Evolutionary conservation across 1,140 invertebrate genomes (phyloP).

Genomic region (Grapholita molesta): DNA sequence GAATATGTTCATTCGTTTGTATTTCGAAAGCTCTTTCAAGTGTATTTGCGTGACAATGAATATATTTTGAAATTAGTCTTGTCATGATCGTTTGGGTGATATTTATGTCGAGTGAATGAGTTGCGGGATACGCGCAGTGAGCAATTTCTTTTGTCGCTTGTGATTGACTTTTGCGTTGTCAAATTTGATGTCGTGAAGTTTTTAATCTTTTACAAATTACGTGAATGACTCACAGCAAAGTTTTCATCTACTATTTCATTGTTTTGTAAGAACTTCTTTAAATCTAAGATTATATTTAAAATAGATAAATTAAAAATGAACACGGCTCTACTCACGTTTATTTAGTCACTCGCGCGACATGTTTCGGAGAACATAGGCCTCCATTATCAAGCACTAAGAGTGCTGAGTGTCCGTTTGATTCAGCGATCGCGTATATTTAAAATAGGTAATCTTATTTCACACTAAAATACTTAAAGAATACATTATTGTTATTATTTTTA

Average conservation of each 20-base stretch:
- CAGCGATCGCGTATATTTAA: no score
- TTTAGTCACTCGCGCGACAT: no score
- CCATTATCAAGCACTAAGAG: no score
- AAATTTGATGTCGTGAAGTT: background rate
- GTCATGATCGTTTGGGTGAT: conserved; percentile 33
- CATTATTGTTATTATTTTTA: no score
- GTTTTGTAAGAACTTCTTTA: no score
- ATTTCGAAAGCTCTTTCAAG: conserved; percentile 38
- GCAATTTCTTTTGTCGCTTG: conserved; percentile 1
- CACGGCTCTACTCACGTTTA: no score
- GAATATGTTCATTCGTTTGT: conserved; percentile 6
- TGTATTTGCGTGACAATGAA: conserved; percentile 37
- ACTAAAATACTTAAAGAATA: no score
- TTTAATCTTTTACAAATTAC: background rate
- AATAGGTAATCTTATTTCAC: no score
- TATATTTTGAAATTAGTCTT: conserved; percentile 31
- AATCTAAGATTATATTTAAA: no score
- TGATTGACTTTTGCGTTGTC: background rate
- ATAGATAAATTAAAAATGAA: no score
- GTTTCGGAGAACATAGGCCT: no score
- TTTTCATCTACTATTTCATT: background rate
- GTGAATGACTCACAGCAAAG: background rate
- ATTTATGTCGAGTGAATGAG: conserved; percentile 31
- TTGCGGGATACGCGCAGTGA: conserved; percentile 22
- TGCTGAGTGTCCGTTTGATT: no score